These are phyloP conservation scores for Chloebia gouldiae DNA, from an alignment of 2,113 vertebrate species.

Conservation along the genomic window DNA sequence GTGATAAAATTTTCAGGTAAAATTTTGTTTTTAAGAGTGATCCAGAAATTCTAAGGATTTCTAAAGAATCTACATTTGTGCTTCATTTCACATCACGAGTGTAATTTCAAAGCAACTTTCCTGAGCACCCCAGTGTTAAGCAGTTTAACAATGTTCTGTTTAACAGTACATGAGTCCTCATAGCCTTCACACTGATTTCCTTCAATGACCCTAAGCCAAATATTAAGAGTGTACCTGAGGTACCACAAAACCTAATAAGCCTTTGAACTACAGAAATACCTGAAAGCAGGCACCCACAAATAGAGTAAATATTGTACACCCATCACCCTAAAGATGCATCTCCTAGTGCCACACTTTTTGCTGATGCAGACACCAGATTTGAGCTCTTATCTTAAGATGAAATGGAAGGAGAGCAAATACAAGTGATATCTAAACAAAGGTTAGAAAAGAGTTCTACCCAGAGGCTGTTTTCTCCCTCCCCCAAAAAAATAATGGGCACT, in stretches of 20 bases:
- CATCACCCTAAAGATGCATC: not conserved
- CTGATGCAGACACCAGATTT: not conserved
- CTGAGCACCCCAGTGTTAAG: not conserved
- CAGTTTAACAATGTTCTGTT: not conserved
- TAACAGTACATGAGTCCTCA: accelerated
- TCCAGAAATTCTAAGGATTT: not conserved
- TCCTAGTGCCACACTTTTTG: not conserved
- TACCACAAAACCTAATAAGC: not conserved
- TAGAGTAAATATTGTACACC: not conserved
- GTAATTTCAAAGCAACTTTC: not conserved
- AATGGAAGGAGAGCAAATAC: not conserved
- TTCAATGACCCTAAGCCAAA: not conserved
- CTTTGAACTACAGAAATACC: not conserved
- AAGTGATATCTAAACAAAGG: not conserved
- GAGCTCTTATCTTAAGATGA: not conserved
- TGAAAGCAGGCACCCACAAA: not conserved
- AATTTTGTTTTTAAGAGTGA: not conserved
- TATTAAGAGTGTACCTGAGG: not conserved
- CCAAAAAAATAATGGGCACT: not conserved
- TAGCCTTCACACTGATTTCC: not conserved
- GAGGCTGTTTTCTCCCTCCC: not conserved
- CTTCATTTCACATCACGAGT: not conserved
- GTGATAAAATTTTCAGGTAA: not conserved
- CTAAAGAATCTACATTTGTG: not conserved
- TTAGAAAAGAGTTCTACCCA: not conserved